Evolutionary conservation across 2,797 vertebrate species (phyloP), one percentile per base, ranked within the genome.

Genomic region (Lacerta viridis): DNA sequence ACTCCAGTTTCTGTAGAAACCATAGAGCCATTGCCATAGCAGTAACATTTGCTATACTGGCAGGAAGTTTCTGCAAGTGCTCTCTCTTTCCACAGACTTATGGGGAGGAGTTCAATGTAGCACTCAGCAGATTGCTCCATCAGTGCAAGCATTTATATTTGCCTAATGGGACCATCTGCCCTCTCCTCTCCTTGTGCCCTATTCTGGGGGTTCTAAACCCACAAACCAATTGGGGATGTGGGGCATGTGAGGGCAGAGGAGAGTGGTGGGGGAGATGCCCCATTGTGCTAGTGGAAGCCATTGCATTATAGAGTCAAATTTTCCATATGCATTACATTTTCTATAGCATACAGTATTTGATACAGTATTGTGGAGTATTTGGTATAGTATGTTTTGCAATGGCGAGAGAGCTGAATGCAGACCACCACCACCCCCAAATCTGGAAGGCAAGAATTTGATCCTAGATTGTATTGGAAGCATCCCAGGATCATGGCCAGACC

Each of bases 401-500:
- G 9, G 46, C 41, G 71, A 71, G 27, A 74, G 61, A 86, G 71
- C 39, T 11, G 39, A 66, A 29, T 46, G 20, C 3, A 2, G 27
- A 41, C 15, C 17, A 17, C n/a, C 43, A 39, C 11, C 13, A 50
- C 3, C 50, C 50, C 50, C 50, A 50, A 43, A 20, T 82, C n/a
- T 81, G 83, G 68, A 75, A 75, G 27, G 25, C 59, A 72, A 50
- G 1, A 80, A 80, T 46, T 29, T 77, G 76, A 0, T 15, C 64
- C 10, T 29, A 50, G 3, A 36, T 43, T 66, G n/a, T 1, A 66
- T 85, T 55, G 36, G 88, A 85, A 75, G 46, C 9, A 25, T 11
- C 33, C 69, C 25, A 91, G 81, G 90, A n/a, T 90, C 66, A 59
- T 9, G n/a, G 7, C 29, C 80, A 36, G 29, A 25, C 36, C 41